Percentiles rank a stretch among this genome's conserved stretches.
These are phyloP conservation scores for Carlito syrichta DNA, from an alignment of 2,113 vertebrate genomes.

Conservation along the genomic window DNA sequence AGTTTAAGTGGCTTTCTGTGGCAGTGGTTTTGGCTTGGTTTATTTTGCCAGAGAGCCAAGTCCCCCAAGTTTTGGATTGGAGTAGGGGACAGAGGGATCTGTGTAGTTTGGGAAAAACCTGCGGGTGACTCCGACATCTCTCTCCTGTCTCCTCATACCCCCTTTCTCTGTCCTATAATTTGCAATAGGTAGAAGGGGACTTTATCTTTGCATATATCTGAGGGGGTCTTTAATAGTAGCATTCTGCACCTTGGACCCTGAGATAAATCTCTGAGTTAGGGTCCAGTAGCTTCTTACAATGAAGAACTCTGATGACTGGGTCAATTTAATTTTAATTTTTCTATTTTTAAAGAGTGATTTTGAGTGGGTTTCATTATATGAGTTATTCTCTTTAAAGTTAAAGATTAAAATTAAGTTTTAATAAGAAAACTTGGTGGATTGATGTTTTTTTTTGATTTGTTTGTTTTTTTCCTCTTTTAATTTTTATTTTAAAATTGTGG, in stretches of 20 bases:
- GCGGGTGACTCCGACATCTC: background rate
- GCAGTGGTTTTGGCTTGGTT: background rate
- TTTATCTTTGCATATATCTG: background rate
- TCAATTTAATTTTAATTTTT: background rate
- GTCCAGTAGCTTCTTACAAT: background rate
- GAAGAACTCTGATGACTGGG: background rate
- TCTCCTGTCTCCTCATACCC: too few relatives aligned
- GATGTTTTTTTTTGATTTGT: too few relatives aligned
- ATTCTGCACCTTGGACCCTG: background rate
- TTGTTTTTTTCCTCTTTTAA: too few relatives aligned
- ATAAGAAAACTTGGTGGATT: background rate
- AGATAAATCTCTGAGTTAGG: background rate
- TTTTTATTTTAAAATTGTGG: too few relatives aligned
- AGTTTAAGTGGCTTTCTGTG: background rate
- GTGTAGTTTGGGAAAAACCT: background rate
- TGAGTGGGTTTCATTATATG: background rate
- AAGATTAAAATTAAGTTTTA: background rate
- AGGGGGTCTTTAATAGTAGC: background rate
- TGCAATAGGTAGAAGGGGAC: background rate
- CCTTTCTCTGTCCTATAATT: background rate
- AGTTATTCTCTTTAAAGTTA: constrained; percentile 21
- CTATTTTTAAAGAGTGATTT: background rate
- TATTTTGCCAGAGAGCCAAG: background rate
- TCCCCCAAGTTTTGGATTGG: background rate
- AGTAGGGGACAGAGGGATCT: background rate